A percentile compares a stretch with the other conserved stretches of the same genome.
phyloP scores from a whole-genome alignment of 2,113 vertebrate species.

The Prionailurus bengalensis region DNA sequence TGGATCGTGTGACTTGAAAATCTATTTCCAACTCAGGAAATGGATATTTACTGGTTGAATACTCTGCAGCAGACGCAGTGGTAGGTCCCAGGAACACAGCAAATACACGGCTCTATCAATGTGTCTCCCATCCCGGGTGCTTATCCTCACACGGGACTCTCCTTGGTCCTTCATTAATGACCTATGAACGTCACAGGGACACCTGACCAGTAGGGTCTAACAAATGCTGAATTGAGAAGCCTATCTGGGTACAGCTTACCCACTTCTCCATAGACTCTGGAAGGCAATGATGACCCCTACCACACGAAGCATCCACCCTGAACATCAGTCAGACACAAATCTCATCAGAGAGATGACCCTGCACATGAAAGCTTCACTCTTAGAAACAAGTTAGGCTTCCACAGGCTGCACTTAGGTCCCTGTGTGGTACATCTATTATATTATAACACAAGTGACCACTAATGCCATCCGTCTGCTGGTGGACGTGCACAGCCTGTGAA shows the following conservation, averaged over 20 bases:
- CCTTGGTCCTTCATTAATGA: not conserved
- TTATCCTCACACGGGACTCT: not conserved
- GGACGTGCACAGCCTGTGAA: not conserved
- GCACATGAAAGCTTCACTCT: not conserved
- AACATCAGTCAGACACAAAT: not conserved
- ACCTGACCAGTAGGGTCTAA: not conserved
- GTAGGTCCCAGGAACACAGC: rapidly evolving
- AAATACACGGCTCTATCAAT: rapidly evolving
- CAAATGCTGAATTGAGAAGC: not conserved
- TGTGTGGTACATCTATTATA: not conserved
- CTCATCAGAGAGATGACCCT: not conserved
- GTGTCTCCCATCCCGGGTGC: not conserved
- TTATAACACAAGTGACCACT: not conserved
- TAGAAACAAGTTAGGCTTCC: not conserved
- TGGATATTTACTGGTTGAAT: not conserved
- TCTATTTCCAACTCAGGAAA: not conserved
- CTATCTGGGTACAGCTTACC: rapidly evolving
- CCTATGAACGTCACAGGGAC: not conserved
- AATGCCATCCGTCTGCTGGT: not conserved
- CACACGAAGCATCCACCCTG: not conserved
- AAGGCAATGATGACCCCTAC: not conserved
- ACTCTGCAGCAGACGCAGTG: not conserved
- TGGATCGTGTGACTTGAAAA: constrained; percentile 30
- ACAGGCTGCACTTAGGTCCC: not conserved
- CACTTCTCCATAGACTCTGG: not conserved